These are phyloP conservation scores for Lethenteron reissneri DNA, from an alignment of 2,113 vertebrate genomes.

Conservation along the genomic window DNA sequence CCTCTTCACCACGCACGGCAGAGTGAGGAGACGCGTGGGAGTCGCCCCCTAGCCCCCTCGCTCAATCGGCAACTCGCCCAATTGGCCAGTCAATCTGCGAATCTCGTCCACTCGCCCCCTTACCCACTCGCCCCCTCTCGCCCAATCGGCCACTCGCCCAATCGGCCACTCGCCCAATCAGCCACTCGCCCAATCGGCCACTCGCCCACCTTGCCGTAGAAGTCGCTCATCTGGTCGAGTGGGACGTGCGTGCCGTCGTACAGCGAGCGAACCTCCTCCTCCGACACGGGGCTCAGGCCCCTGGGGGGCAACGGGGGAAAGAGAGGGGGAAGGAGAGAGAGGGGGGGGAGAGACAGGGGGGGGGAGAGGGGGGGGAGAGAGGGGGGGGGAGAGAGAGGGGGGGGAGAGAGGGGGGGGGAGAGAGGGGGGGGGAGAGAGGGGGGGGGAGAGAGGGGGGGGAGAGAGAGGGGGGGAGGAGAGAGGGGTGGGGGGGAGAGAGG, in stretches of 20 bases:
- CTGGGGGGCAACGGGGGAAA: constrained; percentile 15
- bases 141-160: constrained; percentile 11
- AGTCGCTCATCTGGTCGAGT: constrained; percentile 41
- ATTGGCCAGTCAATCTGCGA: too few species aligned
- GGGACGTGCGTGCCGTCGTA: constrained; percentile 38
- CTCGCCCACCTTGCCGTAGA: constrained; percentile 42
- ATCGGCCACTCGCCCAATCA: too few species aligned
- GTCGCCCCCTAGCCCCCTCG: too few species aligned
- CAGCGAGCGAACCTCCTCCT: constrained; percentile 34
- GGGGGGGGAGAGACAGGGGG: not conserved
- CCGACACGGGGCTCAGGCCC: constrained; percentile 34
- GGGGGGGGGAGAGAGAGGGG: not conserved
- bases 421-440: not conserved
- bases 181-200: too few species aligned
- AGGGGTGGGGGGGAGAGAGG: not conserved
- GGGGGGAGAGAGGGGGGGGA: not conserved
- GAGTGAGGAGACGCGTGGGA: too few species aligned
- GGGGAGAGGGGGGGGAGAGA: not conserved
- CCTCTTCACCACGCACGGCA: too few species aligned
- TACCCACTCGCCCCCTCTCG: too few species aligned
- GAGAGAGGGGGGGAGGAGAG: not conserved
- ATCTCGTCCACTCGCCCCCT: too few species aligned
- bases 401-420: not conserved
- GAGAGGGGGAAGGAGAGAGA: not conserved
- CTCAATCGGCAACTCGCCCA: too few species aligned